Base-by-base conservation (phyloP, 2,888 invertebrate genomes). In the Lepeophtheirus nordmannii region DNA sequence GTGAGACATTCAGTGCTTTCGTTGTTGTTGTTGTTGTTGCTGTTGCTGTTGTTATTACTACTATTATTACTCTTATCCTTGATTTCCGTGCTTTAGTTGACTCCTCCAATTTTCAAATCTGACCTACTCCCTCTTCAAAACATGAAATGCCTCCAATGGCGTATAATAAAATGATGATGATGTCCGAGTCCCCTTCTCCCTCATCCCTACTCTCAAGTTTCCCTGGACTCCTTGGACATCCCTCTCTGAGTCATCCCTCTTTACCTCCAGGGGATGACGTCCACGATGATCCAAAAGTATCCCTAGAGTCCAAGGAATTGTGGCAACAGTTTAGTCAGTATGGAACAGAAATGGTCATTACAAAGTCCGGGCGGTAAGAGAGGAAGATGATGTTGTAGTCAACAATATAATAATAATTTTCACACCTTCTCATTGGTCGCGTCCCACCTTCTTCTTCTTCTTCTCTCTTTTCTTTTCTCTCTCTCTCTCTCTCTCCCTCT, bases 331-430 rank as follows among this genome's bases (percentile, higher is more conserved):
- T 97, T 78, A 93, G 94, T 80, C 89, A 89, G 78, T 84, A 94
- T 73, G 96, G 96, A 77, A 97, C 97, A 74, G 97, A 97, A 82
- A 97, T 97, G 97, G 97, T 97, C 80, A 97, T 97, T 82, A 97
- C 96, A 74, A 97, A 97, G 78, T 93, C 93, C 78, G 96, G 96
- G 82, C 87, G 96, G 96, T 96, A 83, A 85, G 85, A 39, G 12
- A 17, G 8, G 53, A n/a, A n/a, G 53, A 5, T 5, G 53, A 5
- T 46, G 53, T 46, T 17, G 53, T 46, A 17, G n/a, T 17, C 53
- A n/a, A 11, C 41, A 11, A 10, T 41, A 10, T 41, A 10, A 41
- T n/a, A 46, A 46, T 46, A 2, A 17, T 17, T 46, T 46, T 17
- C 53, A n/a, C 53, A n/a, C 53, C 14, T 17, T 5, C 53, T 46